Conservation (phyloP, 2,888 invertebrate genomes). For the Agrotis puta region DNA sequence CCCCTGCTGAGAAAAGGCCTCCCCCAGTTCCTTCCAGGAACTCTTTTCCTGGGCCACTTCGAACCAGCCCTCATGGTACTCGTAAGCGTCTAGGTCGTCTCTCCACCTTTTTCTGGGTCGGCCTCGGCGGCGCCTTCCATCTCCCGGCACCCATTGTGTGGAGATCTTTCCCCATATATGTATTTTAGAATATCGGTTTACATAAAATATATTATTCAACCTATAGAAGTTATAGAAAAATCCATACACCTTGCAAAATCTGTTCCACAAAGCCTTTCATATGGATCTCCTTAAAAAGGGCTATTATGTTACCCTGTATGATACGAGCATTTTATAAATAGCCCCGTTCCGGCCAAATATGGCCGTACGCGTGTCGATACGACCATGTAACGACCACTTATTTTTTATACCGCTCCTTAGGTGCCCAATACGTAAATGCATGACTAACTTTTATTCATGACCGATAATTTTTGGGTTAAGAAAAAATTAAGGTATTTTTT, state of each 20-base stretch:
- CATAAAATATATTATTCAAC: constrained; percentile 20
- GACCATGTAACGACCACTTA: constrained; percentile 64
- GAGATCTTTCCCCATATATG: too few relatives aligned
- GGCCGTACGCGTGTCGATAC: constrained; percentile 65
- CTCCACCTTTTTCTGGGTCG: too few relatives aligned
- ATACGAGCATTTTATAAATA: constrained; percentile 67
- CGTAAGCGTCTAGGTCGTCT: too few relatives aligned
- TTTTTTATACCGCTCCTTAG: constrained; percentile 67
- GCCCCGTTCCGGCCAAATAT: constrained; percentile 65
- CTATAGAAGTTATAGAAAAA: constrained; percentile 28
- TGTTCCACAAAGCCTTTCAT: constrained; percentile 45
- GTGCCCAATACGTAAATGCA: constrained; percentile 65
- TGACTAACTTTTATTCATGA: constrained; percentile 64
- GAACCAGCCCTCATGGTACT: too few relatives aligned
- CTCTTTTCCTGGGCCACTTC: too few relatives aligned
- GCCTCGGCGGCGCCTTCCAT: too few relatives aligned
- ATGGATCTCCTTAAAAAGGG: constrained; percentile 58
- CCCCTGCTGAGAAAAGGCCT: too few relatives aligned
- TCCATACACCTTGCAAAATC: constrained; percentile 37
- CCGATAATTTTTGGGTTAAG: constrained; percentile 56
- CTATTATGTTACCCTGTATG: constrained; percentile 58
- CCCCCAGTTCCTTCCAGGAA: too few relatives aligned
- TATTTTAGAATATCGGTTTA: constrained; percentile 7
- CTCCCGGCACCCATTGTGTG: too few relatives aligned
- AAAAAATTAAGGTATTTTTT: constrained; percentile 52